Base-by-base conservation (phyloP, 2,113 vertebrate genomes). In the Ophiodon elongatus region DNA sequence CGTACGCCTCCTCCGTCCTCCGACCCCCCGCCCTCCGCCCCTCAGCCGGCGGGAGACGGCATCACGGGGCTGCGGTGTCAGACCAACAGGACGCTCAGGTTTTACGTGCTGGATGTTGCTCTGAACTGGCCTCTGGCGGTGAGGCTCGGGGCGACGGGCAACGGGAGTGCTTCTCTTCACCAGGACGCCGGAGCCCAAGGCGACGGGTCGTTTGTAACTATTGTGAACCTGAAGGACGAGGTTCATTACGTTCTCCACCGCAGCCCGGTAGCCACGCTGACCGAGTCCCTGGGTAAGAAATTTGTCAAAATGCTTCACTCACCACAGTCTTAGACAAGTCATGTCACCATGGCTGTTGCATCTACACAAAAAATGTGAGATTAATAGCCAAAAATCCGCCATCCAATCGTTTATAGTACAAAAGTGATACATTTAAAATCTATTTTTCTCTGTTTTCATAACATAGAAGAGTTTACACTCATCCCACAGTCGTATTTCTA, bases 71-170 rank as follows among this genome's bases (percentile, higher is more conserved):
- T 99, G 59, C 95, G 94, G 69, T 99, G 98, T 93, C 96, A 95
- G 86, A 98, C 98, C 90, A 99, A 99, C 94, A 97, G 96, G 94
- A 99, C 98, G 29, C 95, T 99, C 89, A 96, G 97, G 89, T 97
- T 99, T 57, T 99, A 99, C 79, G 89, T 99, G 50, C 89, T 99
- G 93, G 98, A 99, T 86, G 95, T 96, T 0, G 96, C 96, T 78
- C 94, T 99, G 14, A 97, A 97, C 92, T 98, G 97, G 98, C 93
- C 96, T n/a, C 97, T 99, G 21, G 98, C 98, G 0, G 95, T 96
- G 85, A 95, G 97, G 89, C 95, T 99, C 21, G 98, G 98, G 57
- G 98, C 98, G 0, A 82, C 92, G 0, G 89, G 84, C 76, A 89
- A 95, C 52, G 37, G 80, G 35, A 94, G 41, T 3, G 86, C 84